Conservation (phyloP, 2,797 vertebrate genomes). For the Paratrypauchen microcephalus region DNA sequence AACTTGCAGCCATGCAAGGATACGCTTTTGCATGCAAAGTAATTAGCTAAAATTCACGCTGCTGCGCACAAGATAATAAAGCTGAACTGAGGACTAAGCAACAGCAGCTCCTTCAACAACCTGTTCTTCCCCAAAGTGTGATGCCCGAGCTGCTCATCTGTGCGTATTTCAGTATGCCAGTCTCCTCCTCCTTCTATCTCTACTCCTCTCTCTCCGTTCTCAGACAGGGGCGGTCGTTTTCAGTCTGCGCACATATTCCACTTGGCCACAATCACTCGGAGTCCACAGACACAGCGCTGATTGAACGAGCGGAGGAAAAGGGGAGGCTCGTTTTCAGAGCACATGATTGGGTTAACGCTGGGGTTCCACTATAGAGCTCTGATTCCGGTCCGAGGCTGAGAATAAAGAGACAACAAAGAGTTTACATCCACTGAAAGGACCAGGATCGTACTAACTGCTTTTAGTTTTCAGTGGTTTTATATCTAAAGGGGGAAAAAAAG, state of each 20-base stretch:
- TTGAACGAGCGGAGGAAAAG: slow-evolving; percentile 53
- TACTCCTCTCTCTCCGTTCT: slow-evolving; percentile 26
- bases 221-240: slow-evolving; percentile 75
- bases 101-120: slow-evolving; percentile 56
- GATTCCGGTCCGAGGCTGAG: slow-evolving; percentile 30
- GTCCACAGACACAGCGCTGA: slow-evolving; percentile 68
- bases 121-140: slow-evolving; percentile 61
- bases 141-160: slow-evolving; percentile 51
- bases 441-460: slow-evolving; percentile 23
- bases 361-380: slow-evolving; percentile 39
- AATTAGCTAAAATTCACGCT: background rate
- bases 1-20: background rate
- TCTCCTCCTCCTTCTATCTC: slow-evolving; percentile 27
- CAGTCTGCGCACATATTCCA: slow-evolving; percentile 77
- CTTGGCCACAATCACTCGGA: slow-evolving; percentile 71
- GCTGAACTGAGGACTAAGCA: background rate
- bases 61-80: background rate
- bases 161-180: slow-evolving; percentile 46
- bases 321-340: slow-evolving; percentile 53
- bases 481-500: slow-evolving; percentile 17
- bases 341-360: slow-evolving; percentile 49
- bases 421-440: slow-evolving; percentile 28
- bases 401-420: slow-evolving; percentile 25
- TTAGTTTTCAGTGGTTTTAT: slow-evolving; percentile 20
- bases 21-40: background rate